These are phyloP conservation scores for Ophion slaviceki DNA, from an alignment of 2,888 invertebrate genomes.

Conservation along the genomic window DNA sequence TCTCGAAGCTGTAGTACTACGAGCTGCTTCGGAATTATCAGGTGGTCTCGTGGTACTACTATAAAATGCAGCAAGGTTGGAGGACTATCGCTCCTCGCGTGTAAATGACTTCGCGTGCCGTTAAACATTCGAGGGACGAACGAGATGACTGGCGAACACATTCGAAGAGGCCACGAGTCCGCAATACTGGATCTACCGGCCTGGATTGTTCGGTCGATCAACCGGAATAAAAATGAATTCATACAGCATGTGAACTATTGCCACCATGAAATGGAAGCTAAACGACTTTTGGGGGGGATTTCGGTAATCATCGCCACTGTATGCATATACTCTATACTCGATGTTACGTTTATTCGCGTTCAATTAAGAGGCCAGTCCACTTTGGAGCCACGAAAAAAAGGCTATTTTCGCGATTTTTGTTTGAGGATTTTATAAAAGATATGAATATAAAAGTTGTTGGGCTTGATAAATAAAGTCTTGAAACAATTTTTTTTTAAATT, in stretches of 20 bases:
- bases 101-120: conserved; percentile 66
- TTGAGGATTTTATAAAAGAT: no score
- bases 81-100: conserved; percentile 49
- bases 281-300: not conserved
- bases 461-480: no score
- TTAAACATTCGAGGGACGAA: conserved; percentile 46
- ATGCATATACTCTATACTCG: not conserved
- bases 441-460: no score
- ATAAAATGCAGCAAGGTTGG: conserved; percentile 4
- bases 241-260: conserved; percentile 7
- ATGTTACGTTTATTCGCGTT: not conserved
- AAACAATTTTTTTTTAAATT: no score
- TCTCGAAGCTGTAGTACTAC: conserved; percentile 6
- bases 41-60: conserved; percentile 5
- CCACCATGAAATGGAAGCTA: conserved; percentile 6
- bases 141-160: conserved; percentile 36
- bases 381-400: no score
- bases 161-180: conserved; percentile 26
- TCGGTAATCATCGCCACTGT: not conserved
- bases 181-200: conserved; percentile 1
- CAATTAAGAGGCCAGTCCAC: not conserved
- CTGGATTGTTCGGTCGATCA: conserved; percentile 21
- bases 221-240: conserved; percentile 40
- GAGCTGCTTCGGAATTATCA: conserved; percentile 44
- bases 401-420: no score